These are phyloP conservation scores for Belgica antarctica DNA, from an alignment of 2,888 invertebrate species.

Conservation along the genomic window DNA sequence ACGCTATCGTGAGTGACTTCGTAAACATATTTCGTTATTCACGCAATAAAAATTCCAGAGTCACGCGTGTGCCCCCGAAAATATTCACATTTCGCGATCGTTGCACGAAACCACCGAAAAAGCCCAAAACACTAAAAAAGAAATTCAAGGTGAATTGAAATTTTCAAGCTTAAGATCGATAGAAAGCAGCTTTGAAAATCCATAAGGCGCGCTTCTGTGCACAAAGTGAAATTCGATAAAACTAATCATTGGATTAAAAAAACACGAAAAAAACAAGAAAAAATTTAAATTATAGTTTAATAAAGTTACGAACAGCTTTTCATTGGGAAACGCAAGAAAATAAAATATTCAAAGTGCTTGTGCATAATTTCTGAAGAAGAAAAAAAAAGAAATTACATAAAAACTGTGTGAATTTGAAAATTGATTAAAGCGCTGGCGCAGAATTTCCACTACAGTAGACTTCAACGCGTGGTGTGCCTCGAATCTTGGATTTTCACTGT, in stretches of 20 bases:
- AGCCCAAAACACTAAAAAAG: not conserved
- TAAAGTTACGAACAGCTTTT: not conserved
- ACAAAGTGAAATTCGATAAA: not conserved
- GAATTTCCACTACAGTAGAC: not conserved
- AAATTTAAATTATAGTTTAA: too few relatives aligned
- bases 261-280: too few relatives aligned
- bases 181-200: not conserved
- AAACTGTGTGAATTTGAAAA: not conserved
- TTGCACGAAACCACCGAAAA: constrained; percentile 30
- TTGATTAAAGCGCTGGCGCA: not conserved
- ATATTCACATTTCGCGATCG: constrained; percentile 16
- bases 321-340: not conserved
- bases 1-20: constrained; percentile 31
- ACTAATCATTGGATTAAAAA: not conserved
- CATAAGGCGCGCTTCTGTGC: too few relatives aligned
- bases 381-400: not conserved
- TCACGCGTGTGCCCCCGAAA: constrained; percentile 23
- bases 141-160: constrained; percentile 31
- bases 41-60: not conserved
- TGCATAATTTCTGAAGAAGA: not conserved
- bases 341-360: not conserved
- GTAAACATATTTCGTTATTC: not conserved
- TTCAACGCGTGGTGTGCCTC: not conserved
- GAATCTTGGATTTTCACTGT: not conserved
- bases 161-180: not conserved